A percentile compares a stretch with the other conserved stretches of the same genome.
phyloP scores from a whole-genome alignment of 2,113 vertebrate genomes.

The Podocnemis expansa region DNA sequence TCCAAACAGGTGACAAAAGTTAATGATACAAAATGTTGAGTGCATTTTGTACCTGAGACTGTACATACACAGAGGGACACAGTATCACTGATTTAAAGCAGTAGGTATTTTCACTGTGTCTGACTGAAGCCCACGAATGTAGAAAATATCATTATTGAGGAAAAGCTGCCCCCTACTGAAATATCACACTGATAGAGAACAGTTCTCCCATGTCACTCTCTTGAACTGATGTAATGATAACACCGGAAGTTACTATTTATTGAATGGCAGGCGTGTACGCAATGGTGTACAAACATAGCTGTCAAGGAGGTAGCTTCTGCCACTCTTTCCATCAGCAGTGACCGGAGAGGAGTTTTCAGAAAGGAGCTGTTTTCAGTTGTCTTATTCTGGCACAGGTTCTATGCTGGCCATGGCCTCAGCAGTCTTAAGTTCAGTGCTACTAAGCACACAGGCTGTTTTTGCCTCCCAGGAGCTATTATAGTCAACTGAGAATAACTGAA shows the following conservation, averaged over 20 bases:
- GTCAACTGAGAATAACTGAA: neutral
- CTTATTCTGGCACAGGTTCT: neutral
- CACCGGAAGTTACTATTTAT: neutral
- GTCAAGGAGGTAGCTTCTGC: neutral
- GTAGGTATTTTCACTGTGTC: neutral
- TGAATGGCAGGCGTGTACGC: neutral
- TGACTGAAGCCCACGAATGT: neutral
- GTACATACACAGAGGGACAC: neutral
- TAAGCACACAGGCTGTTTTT: neutral
- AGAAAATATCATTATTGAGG: neutral
- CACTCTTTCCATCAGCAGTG: neutral
- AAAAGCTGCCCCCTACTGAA: neutral
- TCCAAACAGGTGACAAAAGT: neutral
- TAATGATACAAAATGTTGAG: neutral
- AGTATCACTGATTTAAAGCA: neutral
- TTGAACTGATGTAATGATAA: neutral
- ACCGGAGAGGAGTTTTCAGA: neutral
- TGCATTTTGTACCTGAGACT: neutral
- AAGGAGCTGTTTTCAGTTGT: neutral
- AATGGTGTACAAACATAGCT: neutral
- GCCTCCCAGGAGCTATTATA: neutral
- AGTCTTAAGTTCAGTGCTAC: neutral
- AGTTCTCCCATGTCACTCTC: no score
- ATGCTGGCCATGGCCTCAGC: neutral
- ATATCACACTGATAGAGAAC: neutral